A percentile compares a stretch with the other conserved stretches of the same genome.
These are phyloP conservation scores for Psittacula echo DNA, from an alignment of 2,797 vertebrate genomes.

Conservation along the genomic window DNA sequence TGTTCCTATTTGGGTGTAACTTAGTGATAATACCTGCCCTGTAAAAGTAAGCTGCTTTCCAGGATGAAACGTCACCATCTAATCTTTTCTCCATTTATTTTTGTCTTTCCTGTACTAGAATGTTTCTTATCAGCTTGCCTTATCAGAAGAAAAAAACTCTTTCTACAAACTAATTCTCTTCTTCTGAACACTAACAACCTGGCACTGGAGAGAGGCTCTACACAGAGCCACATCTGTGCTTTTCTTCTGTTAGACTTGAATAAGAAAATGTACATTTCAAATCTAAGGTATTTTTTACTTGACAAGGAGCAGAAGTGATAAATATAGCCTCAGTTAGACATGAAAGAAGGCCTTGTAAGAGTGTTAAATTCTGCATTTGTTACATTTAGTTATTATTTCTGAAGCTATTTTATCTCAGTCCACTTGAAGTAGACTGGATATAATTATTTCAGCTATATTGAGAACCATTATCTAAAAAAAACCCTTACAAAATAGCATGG, in stretches of 20 bases:
- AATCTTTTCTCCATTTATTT: conserved; percentile 50
- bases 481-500: neutral
- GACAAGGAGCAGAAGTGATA: conserved; percentile 16
- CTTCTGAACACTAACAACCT: conserved; percentile 1
- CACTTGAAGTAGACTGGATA: neutral
- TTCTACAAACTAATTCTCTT: conserved; percentile 23
- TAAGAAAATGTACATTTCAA: neutral
- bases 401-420: neutral
- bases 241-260: neutral
- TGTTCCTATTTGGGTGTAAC: conserved; percentile 19
- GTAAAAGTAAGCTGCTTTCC: conserved; percentile 21
- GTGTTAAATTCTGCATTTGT: neutral
- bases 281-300: neutral
- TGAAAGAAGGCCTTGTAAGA: neutral
- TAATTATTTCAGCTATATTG: neutral
- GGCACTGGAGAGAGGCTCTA: neutral
- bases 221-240: neutral
- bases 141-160: conserved; percentile 50
- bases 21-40: conserved; percentile 29
- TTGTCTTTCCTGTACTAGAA: conserved; percentile 41
- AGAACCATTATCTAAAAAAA: neutral
- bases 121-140: conserved; percentile 47
- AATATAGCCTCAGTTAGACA: conserved; percentile 1
- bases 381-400: conserved; percentile 3
- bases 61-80: conserved; percentile 30